Evolutionary conservation across 1,140 invertebrate species (phyloP), one percentile per base, ranked within the genome.

Genomic region (Harpegnathos saltator): DNA sequence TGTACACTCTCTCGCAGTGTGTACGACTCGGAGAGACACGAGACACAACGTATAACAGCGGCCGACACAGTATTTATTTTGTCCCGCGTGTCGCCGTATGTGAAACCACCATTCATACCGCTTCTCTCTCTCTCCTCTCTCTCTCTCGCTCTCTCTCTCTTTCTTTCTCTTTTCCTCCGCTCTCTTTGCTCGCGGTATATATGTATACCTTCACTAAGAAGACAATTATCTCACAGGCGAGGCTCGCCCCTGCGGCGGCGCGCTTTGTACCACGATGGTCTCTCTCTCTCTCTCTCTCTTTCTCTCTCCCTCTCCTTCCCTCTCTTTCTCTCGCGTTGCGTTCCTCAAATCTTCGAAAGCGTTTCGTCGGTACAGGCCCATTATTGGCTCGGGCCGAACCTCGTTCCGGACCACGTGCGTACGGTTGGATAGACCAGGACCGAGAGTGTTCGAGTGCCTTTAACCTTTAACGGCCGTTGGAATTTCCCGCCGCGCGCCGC

Each of bases 61-160:
- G 48, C 75, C 63, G 75, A 78, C 75, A 80, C 75, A 80, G 65
- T 80, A 80, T 80, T 80, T 80, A 80, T 80, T 80, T 44, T 80
- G 65, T 80, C 33, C 52, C 65, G 65, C 52, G 33, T 56, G 44
- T 68, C 74, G 74, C 33, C 26, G 52, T 71, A 71, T 58, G 65
- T 71, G 52, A 80, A 56, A 71, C 33, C 33, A 63, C 75, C 75
- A 80, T 80, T 80, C 75, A 80, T 80, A 48, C 54, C 33, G 11
- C 38, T 44, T 44, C 38, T 44, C 3, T 44, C 38, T 44, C 38
- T 44, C 38, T 9, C 38, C 38, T 9, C 38, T 9, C 38, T 44
- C 38, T 9, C 38, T 44, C 38, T 9, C 7, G 4, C 38, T 44
- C 38, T 9, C 38, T 44, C 38, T 44, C 38, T 44, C 38, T 44